phyloP scores from a whole-genome alignment of 2,888 invertebrate genomes.

The Coleophora flavipennella region DNA sequence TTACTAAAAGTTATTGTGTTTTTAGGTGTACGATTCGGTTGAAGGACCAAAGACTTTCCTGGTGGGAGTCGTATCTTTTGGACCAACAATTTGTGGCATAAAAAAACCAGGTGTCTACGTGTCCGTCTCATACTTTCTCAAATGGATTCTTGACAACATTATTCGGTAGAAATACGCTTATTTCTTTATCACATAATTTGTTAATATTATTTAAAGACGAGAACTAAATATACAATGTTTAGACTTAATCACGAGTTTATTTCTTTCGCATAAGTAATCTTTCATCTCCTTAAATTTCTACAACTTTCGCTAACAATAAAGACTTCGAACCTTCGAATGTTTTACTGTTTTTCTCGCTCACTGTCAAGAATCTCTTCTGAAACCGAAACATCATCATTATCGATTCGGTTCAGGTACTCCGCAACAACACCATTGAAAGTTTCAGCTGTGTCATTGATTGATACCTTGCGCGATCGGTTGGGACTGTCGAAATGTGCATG shows the following conservation, averaged over 20 bases:
- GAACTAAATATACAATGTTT: too few species aligned
- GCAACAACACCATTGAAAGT: conserved; percentile 40
- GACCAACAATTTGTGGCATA: conserved; percentile 69
- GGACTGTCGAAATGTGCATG: conserved; percentile 39
- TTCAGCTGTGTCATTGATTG: conserved; percentile 49
- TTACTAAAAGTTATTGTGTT: conserved; percentile 13
- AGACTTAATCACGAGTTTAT: too few species aligned
- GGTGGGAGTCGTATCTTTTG: conserved; percentile 77
- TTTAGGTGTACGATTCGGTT: conserved; percentile 53
- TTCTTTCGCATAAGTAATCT: too few species aligned
- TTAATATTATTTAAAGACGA: too few species aligned
- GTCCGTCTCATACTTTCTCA: conserved; percentile 57
- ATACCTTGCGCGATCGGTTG: conserved; percentile 45
- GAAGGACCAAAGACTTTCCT: conserved; percentile 67
- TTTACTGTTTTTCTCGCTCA: conserved; percentile 27
- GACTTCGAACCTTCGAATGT: too few species aligned
- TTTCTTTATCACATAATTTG: too few species aligned
- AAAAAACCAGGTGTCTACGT: conserved; percentile 72
- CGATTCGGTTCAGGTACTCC: conserved; percentile 50
- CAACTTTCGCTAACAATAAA: background rate
- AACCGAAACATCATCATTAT: conserved; percentile 42
- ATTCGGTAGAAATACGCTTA: background rate
- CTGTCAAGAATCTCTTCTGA: conserved; percentile 38
- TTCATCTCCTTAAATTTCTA: too few species aligned
- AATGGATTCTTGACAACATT: conserved; percentile 60